These are phyloP conservation scores for Theretra japonica DNA, from an alignment of 2,888 invertebrate genomes.

Conservation along the genomic window DNA sequence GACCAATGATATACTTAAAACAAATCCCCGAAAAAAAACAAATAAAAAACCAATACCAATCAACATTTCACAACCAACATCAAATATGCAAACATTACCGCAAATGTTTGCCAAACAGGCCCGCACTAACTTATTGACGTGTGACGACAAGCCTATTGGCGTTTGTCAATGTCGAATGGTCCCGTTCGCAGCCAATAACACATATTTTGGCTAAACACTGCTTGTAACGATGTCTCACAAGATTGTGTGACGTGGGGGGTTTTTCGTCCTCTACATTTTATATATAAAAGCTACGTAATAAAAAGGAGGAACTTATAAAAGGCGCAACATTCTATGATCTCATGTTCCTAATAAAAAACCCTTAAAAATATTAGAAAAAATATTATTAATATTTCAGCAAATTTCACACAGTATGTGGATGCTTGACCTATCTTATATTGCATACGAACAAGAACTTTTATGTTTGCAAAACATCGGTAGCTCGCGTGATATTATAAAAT, in stretches of 20 bases:
- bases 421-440: too few species aligned
- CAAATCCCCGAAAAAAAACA: background rate
- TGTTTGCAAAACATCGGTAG: too few species aligned
- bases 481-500: too few species aligned
- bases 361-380: too few species aligned
- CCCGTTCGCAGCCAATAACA: constrained; percentile 41
- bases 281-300: too few species aligned
- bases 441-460: too few species aligned
- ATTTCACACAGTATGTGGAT: too few species aligned
- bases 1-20: background rate
- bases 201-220: constrained; percentile 42
- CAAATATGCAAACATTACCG: constrained; percentile 39
- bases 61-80: constrained; percentile 5
- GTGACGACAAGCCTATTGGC: constrained; percentile 69
- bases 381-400: too few species aligned
- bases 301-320: too few species aligned
- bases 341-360: too few species aligned
- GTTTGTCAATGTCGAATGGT: constrained; percentile 61
- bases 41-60: background rate
- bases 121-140: constrained; percentile 60
- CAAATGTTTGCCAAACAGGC: constrained; percentile 30
- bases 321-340: too few species aligned
- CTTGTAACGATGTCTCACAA: background rate
- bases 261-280: too few species aligned
- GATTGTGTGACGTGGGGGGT: background rate